These are phyloP conservation scores for Eumeta japonica DNA, from an alignment of 1,140 invertebrate species.

Conservation along the genomic window DNA sequence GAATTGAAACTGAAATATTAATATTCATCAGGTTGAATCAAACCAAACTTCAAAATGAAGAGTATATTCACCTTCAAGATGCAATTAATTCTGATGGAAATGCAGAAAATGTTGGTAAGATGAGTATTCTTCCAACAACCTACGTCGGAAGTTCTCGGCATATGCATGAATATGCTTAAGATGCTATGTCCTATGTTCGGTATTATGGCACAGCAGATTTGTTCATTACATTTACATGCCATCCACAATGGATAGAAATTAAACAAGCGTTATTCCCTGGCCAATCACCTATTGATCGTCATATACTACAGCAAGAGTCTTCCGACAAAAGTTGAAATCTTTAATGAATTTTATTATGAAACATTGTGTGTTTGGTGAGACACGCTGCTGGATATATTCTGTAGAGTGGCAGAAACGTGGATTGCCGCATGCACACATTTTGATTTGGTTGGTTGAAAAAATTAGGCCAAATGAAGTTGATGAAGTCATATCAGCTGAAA, in stretches of 20 bases:
- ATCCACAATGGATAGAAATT: no score
- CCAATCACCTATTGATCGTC: conserved; percentile 27
- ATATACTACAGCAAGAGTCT: conserved; percentile 46
- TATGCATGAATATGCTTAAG: no score
- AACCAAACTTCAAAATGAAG: conserved; percentile 27
- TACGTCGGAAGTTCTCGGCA: conserved; percentile 31
- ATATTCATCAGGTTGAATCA: conserved; percentile 35
- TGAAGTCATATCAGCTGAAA: no score
- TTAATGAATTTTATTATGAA: conserved; percentile 45
- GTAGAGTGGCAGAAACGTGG: no score
- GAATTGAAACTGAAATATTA: conserved; percentile 33
- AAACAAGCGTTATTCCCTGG: conserved; percentile 24
- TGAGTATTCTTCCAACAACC: conserved; percentile 30
- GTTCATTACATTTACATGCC: no score
- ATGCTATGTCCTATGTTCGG: conserved; percentile 32
- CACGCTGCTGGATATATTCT: no score
- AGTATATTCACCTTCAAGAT: conserved; percentile 32
- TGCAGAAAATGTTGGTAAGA: conserved; percentile 17
- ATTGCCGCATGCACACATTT: no score
- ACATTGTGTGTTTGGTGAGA: no score
- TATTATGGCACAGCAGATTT: no score
- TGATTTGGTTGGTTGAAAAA: no score
- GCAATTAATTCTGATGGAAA: conserved; percentile 18
- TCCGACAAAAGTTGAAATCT: conserved; percentile 52
- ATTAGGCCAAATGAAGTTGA: no score